phyloP scores from a whole-genome alignment of 2,113 vertebrate genomes.

The Raja brachyura region DNA sequence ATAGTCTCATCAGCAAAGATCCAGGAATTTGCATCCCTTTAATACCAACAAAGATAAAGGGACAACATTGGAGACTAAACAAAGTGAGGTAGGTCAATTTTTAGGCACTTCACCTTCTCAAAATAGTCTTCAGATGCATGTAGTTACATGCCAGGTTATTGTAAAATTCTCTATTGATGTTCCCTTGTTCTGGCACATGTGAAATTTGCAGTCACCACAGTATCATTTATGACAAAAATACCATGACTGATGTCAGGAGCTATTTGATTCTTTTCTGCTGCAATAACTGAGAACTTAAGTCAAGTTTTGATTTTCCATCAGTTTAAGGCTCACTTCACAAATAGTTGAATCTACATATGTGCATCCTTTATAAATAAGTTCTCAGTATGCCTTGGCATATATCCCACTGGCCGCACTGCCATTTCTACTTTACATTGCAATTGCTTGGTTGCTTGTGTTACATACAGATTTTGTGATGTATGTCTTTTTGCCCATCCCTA shows the following conservation, averaged over 20 bases:
- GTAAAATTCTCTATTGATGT: neutral
- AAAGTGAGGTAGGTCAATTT: neutral
- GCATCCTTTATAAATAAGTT: constrained; percentile 2
- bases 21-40: neutral
- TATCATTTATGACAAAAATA: neutral
- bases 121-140: neutral
- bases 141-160: neutral
- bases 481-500: neutral
- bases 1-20: neutral
- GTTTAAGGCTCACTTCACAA: neutral
- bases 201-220: neutral
- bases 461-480: neutral
- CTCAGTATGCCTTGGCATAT: neutral
- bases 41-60: neutral
- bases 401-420: neutral
- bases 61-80: neutral
- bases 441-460: neutral
- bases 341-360: neutral
- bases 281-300: neutral
- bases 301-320: neutral
- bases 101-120: neutral
- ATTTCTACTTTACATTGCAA: neutral
- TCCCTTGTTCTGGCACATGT: neutral
- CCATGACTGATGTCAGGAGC: neutral
- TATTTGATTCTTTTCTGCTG: constrained; percentile 3